Base-by-base conservation (phyloP, 2,888 invertebrate genomes). In the Drosophila anceps region DNA sequence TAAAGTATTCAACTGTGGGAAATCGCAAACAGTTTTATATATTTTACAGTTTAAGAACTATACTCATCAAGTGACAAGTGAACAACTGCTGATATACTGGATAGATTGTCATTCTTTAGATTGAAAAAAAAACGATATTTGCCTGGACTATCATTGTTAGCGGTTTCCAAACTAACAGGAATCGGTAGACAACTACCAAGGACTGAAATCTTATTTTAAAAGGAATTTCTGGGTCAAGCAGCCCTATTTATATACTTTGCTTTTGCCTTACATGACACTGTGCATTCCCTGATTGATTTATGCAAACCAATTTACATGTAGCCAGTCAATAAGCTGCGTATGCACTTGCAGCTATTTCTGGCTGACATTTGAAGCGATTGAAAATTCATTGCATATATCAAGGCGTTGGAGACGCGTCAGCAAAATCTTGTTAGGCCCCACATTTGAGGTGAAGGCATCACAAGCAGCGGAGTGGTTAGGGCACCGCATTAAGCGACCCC, bases 361-460 rank as follows among this genome's bases (percentile, higher is more conserved):
- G 58, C 51, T 61, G 53, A n/a, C 43, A 58, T 63, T 66, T 27
- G 44, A n/a, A 27, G 50, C 20, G 51, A 51, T 20, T 48, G 59
- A 41, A 81, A 57, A 62, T 44, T 13, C 50, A 61, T 83, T 72
- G 79, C 81, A 84, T 76, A 83, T 31, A 43, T 31, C 53, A 54
- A 43, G 68, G 81, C 67, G 63, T 12, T 7, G 27, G 37, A 8
- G 24, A 27, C 31, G 13, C 31, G 13, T 50, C 31, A 33, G 31
- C 31, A 12, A 50, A 33, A 20, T 20, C 50, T 13, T 50, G 20
- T 31, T 12, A 18, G 1, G 29, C 29, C 12, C 3, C 10, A n/a
- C 29, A 31, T n/a, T 10, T 7, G n/a, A 18, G 29, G 29, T 18
- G 46, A 8, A 44, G 24, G 12, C 44, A 13, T 41, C 41, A 41